Evolutionary conservation across 2,888 invertebrate genomes (phyloP).

Genomic region (Synanthedon myopaeformis): DNA sequence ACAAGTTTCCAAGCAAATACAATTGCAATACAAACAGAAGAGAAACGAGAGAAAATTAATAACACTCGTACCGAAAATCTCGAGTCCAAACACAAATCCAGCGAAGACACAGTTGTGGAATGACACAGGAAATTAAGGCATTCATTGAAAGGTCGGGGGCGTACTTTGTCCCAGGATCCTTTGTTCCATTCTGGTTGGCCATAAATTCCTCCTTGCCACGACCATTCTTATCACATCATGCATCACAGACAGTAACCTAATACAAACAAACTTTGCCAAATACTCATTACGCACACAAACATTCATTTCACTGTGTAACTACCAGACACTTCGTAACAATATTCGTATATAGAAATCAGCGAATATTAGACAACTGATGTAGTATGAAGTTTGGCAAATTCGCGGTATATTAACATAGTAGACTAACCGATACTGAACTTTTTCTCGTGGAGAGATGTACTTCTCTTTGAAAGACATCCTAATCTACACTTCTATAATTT

Average conservation of each 20-base stretch:
- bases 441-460: too few species aligned
- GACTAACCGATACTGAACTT: too few species aligned
- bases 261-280: not conserved
- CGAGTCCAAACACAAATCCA: not conserved
- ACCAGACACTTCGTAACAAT: too few species aligned
- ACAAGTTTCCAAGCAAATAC: too few species aligned
- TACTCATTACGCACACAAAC: not conserved
- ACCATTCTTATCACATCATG: slow-evolving; percentile 19
- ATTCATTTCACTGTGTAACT: too few species aligned
- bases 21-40: too few species aligned
- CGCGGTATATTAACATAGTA: too few species aligned
- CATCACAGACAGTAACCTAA: slow-evolving; percentile 9
- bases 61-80: not conserved
- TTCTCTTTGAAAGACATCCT: too few species aligned
- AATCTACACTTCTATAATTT: too few species aligned
- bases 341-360: too few species aligned
- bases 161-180: slow-evolving; percentile 15
- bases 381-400: too few species aligned
- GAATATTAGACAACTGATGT: too few species aligned
- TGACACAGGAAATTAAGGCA: slow-evolving; percentile 45
- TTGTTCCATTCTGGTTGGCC: slow-evolving; percentile 26
- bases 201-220: slow-evolving; percentile 40
- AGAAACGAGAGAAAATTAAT: not conserved
- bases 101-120: not conserved
- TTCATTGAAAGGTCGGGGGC: slow-evolving; percentile 28